Evolutionary conservation across 2,113 vertebrate species (phyloP).

Genomic region (Eidolon helvum): DNA sequence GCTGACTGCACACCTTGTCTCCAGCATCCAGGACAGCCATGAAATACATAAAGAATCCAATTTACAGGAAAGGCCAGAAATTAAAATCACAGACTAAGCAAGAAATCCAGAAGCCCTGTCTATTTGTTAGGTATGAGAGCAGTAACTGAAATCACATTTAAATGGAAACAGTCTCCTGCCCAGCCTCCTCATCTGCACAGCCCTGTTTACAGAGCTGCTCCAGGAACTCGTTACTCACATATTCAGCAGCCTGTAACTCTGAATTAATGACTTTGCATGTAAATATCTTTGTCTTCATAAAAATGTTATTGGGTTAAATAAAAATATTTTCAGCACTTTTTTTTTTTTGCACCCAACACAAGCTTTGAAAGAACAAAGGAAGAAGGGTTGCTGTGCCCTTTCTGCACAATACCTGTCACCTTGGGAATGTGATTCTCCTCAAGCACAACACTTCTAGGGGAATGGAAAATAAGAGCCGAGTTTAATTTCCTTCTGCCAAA

Average conservation of each 20-base stretch:
- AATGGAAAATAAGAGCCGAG: conserved; percentile 40
- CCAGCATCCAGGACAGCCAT: not conserved
- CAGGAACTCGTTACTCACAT: conserved; percentile 35
- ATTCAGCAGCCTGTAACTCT: conserved; percentile 42
- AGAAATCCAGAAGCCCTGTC: not conserved
- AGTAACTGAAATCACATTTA: conserved; percentile 25
- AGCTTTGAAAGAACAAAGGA: conserved; percentile 7
- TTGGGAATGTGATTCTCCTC: conserved; percentile 35
- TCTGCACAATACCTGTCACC: conserved; percentile 34
- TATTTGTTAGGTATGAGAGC: not conserved
- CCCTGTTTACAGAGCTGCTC: not conserved
- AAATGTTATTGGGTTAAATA: conserved; percentile 48
- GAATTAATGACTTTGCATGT: conserved; percentile 66
- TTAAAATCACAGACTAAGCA: not conserved
- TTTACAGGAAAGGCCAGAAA: not conserved
- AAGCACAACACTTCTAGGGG: not conserved
- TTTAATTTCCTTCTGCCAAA: conserved; percentile 74
- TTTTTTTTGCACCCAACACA: not conserved
- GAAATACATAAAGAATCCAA: not conserved
- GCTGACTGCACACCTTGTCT: not conserved
- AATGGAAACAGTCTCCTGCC: not conserved
- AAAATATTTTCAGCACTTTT: conserved; percentile 22
- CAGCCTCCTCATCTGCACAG: not conserved
- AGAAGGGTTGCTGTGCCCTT: not conserved
- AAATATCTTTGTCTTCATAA: conserved; percentile 62